phyloP scores from a whole-genome alignment of 2,888 invertebrate genomes.

The Orthosia incerta region DNA sequence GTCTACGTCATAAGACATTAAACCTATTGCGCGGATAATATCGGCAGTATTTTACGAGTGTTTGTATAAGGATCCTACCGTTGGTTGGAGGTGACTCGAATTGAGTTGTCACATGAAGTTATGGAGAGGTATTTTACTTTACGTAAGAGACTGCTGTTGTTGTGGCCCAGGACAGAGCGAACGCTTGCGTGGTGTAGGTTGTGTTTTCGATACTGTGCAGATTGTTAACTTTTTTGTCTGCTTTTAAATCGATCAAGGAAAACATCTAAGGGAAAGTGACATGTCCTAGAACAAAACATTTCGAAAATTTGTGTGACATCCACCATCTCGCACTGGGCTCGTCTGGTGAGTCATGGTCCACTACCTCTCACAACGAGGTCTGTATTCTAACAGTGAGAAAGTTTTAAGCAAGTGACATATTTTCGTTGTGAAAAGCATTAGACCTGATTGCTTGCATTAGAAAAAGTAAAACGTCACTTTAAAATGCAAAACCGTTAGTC shows the following conservation, averaged over 20 bases:
- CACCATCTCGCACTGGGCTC: not conserved
- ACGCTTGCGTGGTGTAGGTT: not conserved
- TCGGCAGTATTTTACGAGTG: conserved; percentile 80
- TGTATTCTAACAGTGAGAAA: too few relatives aligned
- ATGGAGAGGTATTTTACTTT: not conserved
- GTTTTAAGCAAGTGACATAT: too few relatives aligned
- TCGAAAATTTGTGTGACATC: not conserved
- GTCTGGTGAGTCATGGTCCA: too few relatives aligned
- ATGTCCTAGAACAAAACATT: not conserved
- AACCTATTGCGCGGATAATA: conserved; percentile 84
- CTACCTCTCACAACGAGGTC: too few relatives aligned
- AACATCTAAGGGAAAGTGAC: not conserved
- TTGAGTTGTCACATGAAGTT: conserved; percentile 24
- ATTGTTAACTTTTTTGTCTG: not conserved
- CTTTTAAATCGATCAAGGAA: not conserved
- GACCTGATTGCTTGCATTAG: not conserved
- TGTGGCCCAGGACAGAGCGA: not conserved
- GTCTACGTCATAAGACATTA: conserved; percentile 80
- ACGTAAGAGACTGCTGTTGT: not conserved
- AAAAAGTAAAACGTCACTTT: not conserved
- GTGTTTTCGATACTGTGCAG: not conserved
- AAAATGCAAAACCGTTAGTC: not conserved
- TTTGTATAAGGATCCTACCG: conserved; percentile 74
- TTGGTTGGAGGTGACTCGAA: conserved; percentile 52
- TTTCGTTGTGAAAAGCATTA: not conserved